Evolutionary conservation across 2,888 invertebrate genomes (phyloP).

Genomic region (Rhagophthalmus giganteus): DNA sequence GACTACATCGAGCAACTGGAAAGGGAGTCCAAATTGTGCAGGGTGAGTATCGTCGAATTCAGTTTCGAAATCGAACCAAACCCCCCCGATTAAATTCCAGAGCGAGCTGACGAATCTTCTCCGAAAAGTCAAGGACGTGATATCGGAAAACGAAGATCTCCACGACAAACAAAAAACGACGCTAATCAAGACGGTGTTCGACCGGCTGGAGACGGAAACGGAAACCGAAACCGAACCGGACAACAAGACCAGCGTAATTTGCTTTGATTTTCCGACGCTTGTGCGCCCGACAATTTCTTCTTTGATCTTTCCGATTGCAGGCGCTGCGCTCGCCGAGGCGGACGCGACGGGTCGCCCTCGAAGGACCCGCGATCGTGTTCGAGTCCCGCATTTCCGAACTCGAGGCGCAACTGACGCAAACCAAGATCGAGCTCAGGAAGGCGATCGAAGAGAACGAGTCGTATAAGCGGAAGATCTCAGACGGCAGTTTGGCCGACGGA

Average conservation of each 20-base stretch:
- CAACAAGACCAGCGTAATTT: conserved; percentile 25
- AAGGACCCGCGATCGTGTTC: conserved; percentile 79
- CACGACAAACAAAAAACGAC: conserved; percentile 70
- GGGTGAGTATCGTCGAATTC: conserved; percentile 62
- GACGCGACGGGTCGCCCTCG: conserved; percentile 50
- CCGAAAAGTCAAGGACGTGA: conserved; percentile 82
- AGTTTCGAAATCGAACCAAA: no score
- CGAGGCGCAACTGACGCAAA: conserved; percentile 80
- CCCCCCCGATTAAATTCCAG: no score
- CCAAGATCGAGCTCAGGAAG: conserved; percentile 75
- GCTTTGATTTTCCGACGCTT: no score
- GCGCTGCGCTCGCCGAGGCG: conserved; percentile 16
- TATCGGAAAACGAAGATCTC: conserved; percentile 79
- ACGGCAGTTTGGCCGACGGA: conserved; percentile 57
- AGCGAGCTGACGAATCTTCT: conserved; percentile 76
- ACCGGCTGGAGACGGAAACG: conserved; percentile 62
- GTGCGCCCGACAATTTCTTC: no score
- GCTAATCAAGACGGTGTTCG: conserved; percentile 59
- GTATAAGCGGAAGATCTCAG: conserved; percentile 54
- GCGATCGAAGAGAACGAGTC: conserved; percentile 67
- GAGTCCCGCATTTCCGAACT: conserved; percentile 83
- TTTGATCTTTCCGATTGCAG: background rate
- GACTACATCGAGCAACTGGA: conserved; percentile 86
- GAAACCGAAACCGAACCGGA: conserved; percentile 50
- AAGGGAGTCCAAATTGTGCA: conserved; percentile 81